Conservation (phyloP, 2,113 vertebrate genomes). For the Dasyurus viverrinus region DNA sequence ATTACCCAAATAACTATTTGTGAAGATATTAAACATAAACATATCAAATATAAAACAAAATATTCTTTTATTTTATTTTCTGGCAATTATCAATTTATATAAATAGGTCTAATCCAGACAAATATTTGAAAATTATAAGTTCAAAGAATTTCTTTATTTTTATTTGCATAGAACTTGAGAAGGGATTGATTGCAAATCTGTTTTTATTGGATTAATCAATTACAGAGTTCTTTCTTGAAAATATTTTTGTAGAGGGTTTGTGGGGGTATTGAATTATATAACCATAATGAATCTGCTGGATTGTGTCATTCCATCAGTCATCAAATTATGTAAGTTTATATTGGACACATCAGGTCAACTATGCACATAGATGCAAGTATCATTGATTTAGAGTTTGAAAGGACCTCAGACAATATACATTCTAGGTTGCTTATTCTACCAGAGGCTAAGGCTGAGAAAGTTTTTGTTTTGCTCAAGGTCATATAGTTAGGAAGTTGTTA, state of each 20-base stretch:
- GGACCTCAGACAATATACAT: too few relatives aligned
- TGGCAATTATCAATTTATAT: neutral
- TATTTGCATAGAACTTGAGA: neutral
- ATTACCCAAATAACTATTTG: neutral
- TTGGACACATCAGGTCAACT: neutral
- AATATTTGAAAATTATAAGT: neutral
- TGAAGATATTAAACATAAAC: neutral
- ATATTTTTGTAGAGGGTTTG: neutral
- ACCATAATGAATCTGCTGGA: neutral
- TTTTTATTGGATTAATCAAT: neutral
- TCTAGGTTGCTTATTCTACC: neutral
- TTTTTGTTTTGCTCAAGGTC: neutral
- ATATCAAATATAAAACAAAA: too few relatives aligned
- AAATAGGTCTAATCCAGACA: neutral
- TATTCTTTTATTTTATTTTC: neutral
- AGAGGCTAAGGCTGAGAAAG: neutral
- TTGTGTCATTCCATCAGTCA: neutral
- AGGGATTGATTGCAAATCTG: neutral
- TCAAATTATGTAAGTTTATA: neutral
- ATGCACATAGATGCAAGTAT: neutral
- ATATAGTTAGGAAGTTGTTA: neutral
- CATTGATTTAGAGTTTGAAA: too few relatives aligned
- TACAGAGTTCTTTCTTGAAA: neutral
- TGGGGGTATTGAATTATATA: neutral
- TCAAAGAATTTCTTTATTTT: neutral